These are phyloP conservation scores for Orchesellides sinensis DNA, from an alignment of 2,888 invertebrate genomes.

Conservation along the genomic window DNA sequence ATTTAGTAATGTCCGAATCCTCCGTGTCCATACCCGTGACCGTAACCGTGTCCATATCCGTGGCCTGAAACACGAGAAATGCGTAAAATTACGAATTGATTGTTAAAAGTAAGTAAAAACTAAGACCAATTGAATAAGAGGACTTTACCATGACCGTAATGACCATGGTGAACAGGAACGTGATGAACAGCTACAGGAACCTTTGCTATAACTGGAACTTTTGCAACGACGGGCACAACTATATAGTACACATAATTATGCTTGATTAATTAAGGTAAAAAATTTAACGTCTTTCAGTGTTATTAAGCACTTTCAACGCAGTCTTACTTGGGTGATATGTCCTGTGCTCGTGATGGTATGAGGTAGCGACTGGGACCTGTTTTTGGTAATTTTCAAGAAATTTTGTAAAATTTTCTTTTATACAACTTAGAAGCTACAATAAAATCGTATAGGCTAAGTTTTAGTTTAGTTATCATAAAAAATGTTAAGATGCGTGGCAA, in stretches of 20 bases:
- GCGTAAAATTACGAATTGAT: no score
- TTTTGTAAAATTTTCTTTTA: no score
- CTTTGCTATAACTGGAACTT: constrained; percentile 70
- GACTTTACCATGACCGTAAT: constrained; percentile 34
- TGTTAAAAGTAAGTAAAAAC: no score
- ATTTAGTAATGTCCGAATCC: constrained; percentile 32
- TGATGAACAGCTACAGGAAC: constrained; percentile 54
- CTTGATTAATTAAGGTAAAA: not conserved
- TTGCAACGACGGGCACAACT: constrained; percentile 72
- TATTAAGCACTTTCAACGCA: not conserved
- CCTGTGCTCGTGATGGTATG: constrained; percentile 74
- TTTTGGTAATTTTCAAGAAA: no score
- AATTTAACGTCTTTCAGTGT: not conserved
- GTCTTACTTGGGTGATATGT: constrained; percentile 70
- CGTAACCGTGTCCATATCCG: constrained; percentile 65
- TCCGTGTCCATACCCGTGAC: constrained; percentile 14
- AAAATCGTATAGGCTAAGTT: no score
- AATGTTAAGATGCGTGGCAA: no score
- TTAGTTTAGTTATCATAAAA: no score
- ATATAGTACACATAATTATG: not conserved
- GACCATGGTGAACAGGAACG: constrained; percentile 58
- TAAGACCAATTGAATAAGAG: no score
- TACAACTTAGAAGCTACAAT: no score
- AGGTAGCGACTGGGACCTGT: constrained; percentile 73
- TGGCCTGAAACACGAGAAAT: constrained; percentile 36